Conservation (phyloP, 2,888 invertebrate genomes). For the Prosopocoilus inquinatus region DNA sequence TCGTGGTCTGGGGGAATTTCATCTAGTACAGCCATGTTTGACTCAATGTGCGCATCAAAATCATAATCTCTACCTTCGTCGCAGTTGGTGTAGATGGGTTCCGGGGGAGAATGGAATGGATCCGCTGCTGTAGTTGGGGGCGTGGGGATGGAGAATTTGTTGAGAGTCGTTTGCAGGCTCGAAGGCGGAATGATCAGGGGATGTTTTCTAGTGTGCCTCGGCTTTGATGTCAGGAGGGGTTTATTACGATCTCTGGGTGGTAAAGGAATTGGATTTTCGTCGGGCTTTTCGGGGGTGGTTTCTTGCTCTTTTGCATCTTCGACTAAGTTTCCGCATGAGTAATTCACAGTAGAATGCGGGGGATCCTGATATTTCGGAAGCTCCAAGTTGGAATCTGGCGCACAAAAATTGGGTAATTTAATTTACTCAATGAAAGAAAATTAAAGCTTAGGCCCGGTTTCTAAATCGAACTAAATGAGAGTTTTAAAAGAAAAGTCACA, state of each 20-base stretch:
- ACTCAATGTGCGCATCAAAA: constrained; percentile 57
- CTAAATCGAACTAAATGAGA: too few relatives aligned
- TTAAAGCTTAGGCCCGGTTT: too few relatives aligned
- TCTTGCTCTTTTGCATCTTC: not conserved
- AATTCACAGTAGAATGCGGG: not conserved
- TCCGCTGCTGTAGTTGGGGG: constrained; percentile 27
- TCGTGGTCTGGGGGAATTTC: constrained; percentile 49
- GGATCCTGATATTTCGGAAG: constrained; percentile 17
- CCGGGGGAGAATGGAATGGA: constrained; percentile 31
- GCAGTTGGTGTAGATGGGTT: constrained; percentile 41
- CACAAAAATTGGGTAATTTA: not conserved
- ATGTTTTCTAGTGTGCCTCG: constrained; percentile 77
- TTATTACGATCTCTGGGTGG: constrained; percentile 74
- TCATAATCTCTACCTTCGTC: constrained; percentile 40
- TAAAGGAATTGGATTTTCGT: constrained; percentile 70
- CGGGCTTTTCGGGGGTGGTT: constrained; percentile 25
- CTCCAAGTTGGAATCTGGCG: constrained; percentile 22
- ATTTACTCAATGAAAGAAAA: too few relatives aligned
- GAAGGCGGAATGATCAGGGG: constrained; percentile 73
- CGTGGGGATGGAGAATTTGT: constrained; percentile 52
- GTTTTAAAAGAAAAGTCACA: too few relatives aligned
- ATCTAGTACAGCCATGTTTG: constrained; percentile 60
- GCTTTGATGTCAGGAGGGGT: constrained; percentile 61
- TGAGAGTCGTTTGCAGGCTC: constrained; percentile 61
- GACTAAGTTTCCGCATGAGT: not conserved